phyloP scores from a whole-genome alignment of 2,888 invertebrate species.

The Vanessa cardui region DNA sequence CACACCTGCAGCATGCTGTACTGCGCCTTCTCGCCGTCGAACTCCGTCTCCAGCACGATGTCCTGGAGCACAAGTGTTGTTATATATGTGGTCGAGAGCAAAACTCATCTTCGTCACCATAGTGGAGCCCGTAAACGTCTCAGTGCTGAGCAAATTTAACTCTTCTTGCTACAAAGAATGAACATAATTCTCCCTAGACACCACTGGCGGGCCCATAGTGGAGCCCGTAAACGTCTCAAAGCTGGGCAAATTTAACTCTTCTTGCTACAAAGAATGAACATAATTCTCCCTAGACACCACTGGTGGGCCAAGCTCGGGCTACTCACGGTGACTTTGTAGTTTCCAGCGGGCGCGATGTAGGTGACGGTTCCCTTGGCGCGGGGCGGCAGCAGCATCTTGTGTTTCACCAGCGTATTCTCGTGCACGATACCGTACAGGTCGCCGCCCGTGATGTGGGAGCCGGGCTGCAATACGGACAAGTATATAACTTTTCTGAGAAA shows the following conservation, averaged over 20 bases:
- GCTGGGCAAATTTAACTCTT: not conserved
- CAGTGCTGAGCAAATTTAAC: not conserved
- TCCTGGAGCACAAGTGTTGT: conserved; percentile 82
- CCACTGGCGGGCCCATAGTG: not conserved
- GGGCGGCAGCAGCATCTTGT: conserved; percentile 97
- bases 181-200: no score
- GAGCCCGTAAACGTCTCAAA: no score
- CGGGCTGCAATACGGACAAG: conserved; percentile 81
- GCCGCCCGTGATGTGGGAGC: conserved; percentile 99
- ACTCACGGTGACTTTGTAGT: conserved; percentile 95
- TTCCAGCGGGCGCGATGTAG: conserved; percentile 96
- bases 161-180: not conserved
- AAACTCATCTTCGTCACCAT: no score
- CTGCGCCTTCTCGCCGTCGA: conserved; percentile 96
- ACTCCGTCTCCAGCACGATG: conserved; percentile 98
- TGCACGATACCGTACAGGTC: conserved; percentile 98
- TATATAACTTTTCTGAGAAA: not conserved
- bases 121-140: no score
- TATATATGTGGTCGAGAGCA: no score
- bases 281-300: no score
- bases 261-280: no score
- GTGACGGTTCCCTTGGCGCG: conserved; percentile 98
- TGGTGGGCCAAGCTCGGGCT: conserved; percentile 7
- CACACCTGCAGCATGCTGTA: conserved; percentile 99
- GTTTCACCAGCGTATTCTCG: conserved; percentile 98